These are phyloP conservation scores for Palythoa caribaeorum DNA, from an alignment of 92 coral and sea anemone genomes.

Conservation along the genomic window DNA sequence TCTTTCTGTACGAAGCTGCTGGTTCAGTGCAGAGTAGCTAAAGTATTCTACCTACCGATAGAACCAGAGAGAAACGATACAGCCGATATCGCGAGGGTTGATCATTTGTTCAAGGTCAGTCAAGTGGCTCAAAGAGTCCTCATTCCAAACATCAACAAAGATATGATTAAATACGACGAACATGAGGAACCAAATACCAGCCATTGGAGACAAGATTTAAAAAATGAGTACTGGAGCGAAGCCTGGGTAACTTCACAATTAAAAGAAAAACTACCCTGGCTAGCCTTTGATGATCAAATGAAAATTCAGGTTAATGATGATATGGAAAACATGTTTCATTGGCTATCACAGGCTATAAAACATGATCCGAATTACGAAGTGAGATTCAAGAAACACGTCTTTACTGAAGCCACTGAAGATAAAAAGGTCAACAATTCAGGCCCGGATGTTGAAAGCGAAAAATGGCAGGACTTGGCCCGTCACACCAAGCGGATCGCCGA, in stretches of 20 bases:
- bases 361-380: conserved; percentile 37
- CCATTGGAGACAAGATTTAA: too few species aligned
- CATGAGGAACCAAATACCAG: background rate
- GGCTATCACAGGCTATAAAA: conserved; percentile 68
- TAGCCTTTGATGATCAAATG: conserved; percentile 63
- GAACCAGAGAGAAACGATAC: background rate
- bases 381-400: conserved; percentile 28
- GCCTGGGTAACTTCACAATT: conserved; percentile 48
- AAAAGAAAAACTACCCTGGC: conserved; percentile 66
- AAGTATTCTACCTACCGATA: conserved; percentile 46
- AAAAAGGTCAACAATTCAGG: too few species aligned
- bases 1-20: too few species aligned
- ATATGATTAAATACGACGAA: background rate
- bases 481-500: conserved; percentile 72
- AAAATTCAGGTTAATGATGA: conserved; percentile 44
- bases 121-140: conserved; percentile 1
- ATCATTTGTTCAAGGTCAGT: too few species aligned
- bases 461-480: conserved; percentile 57
- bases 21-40: conserved; percentile 68
- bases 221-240: conserved; percentile 2
- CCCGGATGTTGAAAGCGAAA: background rate
- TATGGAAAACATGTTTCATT: conserved; percentile 61
- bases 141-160: conserved; percentile 48
- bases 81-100: background rate
- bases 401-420: too few species aligned